Base-by-base conservation (phyloP, 2,797 vertebrate genomes). In the Etheostoma perlongum region DNA sequence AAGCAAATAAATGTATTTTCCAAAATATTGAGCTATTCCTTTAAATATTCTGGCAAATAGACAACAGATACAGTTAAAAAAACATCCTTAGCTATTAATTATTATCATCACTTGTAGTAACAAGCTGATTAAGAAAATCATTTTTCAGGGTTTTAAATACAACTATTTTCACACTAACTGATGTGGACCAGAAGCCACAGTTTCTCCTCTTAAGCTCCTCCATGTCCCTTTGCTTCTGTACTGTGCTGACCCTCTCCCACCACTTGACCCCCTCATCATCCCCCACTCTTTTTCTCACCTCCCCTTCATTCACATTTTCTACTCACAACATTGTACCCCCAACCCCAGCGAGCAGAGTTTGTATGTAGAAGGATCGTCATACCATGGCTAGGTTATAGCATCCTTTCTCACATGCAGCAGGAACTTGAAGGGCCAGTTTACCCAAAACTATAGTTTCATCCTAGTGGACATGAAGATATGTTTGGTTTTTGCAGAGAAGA, bases 171-270 rank as follows among this genome's bases (percentile, higher is more conserved):
- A 27, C 25, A 8, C 16, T 21, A 19, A 36, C 78, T 86, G 80
- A 72, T 88, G 85, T 86, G 83, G 67, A 80, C 78, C 81, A 40
- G 40, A 75, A 42, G 75, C 82, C 72, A 36, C 72, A 80, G 79
- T 70, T 82, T 40, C 79, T n/a, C n/a, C 59, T 79, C 61, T 44
- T 54, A 60, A 60, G 49, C 61, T 62, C 57, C 62, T 47, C 59
- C 67, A 48, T 25, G 4, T 49, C 49, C 53, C 33, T 47, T 66
- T 54, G 19, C 53, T 42, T 67, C 69, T 65, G 15, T 73, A 71
- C 52, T 86, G 67, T 84, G 69, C 78, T 82, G 44, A 68, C 66
- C 64, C 69, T 87, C 58, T 78, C 71, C 70, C 70, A 57, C 60
- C 62, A 58, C 59, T 11, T 30, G 11, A 47, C 51, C 57, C 48